Conservation (phyloP, 2,113 vertebrate species). For the Xenopus borealis region DNA sequence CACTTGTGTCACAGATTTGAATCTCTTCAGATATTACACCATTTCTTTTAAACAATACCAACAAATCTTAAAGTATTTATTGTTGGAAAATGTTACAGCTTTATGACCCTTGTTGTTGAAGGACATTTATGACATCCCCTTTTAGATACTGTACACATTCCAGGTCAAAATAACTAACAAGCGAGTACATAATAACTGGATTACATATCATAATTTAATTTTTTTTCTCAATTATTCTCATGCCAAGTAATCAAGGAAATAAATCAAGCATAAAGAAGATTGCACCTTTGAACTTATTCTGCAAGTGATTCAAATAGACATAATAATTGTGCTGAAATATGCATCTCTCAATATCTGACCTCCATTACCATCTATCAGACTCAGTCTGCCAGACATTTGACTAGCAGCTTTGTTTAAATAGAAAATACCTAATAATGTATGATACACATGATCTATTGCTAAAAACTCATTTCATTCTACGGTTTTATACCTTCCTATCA, state of each 20-base stretch:
- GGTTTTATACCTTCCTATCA: too few relatives aligned
- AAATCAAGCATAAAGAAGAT: conserved; percentile 29
- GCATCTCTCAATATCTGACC: conserved; percentile 7
- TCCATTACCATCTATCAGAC: conserved; percentile 7
- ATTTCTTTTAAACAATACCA: too few relatives aligned
- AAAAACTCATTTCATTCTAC: not conserved
- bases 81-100: too few relatives aligned
- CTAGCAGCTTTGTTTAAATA: not conserved
- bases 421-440: not conserved
- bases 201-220: conserved; percentile 25
- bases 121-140: not conserved
- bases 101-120: not conserved
- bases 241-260: conserved; percentile 30
- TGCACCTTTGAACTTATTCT: conserved; percentile 19
- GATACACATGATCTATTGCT: not conserved
- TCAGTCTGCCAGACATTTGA: not conserved
- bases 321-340: conserved; percentile 29
- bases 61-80: too few relatives aligned
- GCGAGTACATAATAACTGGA: conserved; percentile 3
- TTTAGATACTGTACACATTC: conserved; percentile 2
- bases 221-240: conserved; percentile 38
- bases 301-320: conserved; percentile 14
- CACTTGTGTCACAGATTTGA: too few relatives aligned
- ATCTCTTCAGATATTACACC: too few relatives aligned
- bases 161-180: conserved; percentile 5